Base-by-base conservation (phyloP, 2,797 vertebrate genomes). In the Parotocinclus haroldoi region DNA sequence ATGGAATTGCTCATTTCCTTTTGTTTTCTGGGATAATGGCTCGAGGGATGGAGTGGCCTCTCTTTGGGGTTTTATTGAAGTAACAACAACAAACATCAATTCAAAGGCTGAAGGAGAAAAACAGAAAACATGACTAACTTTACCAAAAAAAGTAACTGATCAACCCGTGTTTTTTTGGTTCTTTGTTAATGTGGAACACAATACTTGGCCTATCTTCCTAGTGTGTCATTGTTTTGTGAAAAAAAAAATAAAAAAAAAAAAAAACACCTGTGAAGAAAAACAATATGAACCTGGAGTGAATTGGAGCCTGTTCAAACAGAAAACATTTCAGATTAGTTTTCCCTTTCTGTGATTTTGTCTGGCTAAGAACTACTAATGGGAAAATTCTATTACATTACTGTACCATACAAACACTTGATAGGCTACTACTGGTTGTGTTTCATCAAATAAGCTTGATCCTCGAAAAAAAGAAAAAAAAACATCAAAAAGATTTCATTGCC, bases 1-100 rank as follows among this genome's bases (percentile, higher is more conserved):
- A 76, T 71, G 66, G 66, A 78, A 64, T 71, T 55, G 63, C 77
- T 78, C 73, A 80, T 81, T 83, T 80, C 80, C 81, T 80, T 76
- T 74, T 74, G 76, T 73, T 72, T 65, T 65, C 57, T 50, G 53
- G 63, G 71, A 71, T 73, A 76, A 78, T 75, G 69, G 68, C 71
- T 70, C 65, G 40, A 72, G 75, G 69, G 76, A 78, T n/a, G 51
- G 56, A 46, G 48, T 56, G 60, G 64, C 52, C 63, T 65, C 58
- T 65, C 66, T 75, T 71, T 52, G 58, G 70, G 77, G 66, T 63
- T 76, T 71, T 67, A 49, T 44, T 42, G 52, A 63, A 71, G 68
- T 19, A 57, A 76, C 77, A 79, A 77, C 74, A 78, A 80, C 72
- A 81, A 73, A 76, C 65, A 72, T 55, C 59, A 77, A 69, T 79